phyloP scores from a whole-genome alignment of 2,113 vertebrate species.

The Talpa occidentalis region DNA sequence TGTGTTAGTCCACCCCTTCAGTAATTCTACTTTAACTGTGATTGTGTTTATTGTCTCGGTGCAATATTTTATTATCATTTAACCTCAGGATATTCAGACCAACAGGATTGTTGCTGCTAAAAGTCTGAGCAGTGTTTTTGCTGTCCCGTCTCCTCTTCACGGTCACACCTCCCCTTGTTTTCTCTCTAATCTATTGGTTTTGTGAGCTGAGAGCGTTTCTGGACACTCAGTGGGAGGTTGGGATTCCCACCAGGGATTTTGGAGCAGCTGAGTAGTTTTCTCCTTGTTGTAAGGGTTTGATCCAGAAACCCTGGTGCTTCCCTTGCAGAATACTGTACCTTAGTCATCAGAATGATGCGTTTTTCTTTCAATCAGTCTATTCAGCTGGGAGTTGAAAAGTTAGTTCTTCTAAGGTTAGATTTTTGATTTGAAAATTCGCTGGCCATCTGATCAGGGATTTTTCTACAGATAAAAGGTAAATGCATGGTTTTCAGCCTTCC shows the following conservation, averaged over 20 bases:
- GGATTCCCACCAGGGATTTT: background rate
- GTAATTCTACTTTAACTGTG: slow-evolving; percentile 75
- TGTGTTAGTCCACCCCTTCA: slow-evolving; percentile 45
- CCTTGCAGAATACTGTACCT: slow-evolving; percentile 38
- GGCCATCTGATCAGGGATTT: slow-evolving; percentile 78
- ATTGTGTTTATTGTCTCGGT: slow-evolving; percentile 82
- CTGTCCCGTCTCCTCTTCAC: background rate
- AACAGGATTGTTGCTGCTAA: slow-evolving; percentile 81
- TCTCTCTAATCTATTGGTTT: background rate
- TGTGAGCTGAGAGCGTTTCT: background rate
- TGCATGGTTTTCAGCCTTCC: slow-evolving; percentile 5
- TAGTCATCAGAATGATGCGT: background rate
- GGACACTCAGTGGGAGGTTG: background rate
- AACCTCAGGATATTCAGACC: slow-evolving; percentile 85
- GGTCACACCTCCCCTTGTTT: background rate
- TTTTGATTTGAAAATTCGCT: slow-evolving; percentile 63
- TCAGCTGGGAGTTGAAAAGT: slow-evolving; percentile 53
- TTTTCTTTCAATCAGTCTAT: slow-evolving; percentile 68
- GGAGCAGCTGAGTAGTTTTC: slow-evolving; percentile 61
- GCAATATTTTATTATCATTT: slow-evolving; percentile 85
- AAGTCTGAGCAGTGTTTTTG: slow-evolving; percentile 66
- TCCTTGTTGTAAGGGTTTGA: slow-evolving; percentile 66
- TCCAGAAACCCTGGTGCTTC: slow-evolving; percentile 78
- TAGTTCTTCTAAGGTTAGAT: background rate
- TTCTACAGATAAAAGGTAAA: slow-evolving; percentile 70